phyloP scores from a whole-genome alignment of 2,888 invertebrate genomes.

The Tachystola acroxantha region DNA sequence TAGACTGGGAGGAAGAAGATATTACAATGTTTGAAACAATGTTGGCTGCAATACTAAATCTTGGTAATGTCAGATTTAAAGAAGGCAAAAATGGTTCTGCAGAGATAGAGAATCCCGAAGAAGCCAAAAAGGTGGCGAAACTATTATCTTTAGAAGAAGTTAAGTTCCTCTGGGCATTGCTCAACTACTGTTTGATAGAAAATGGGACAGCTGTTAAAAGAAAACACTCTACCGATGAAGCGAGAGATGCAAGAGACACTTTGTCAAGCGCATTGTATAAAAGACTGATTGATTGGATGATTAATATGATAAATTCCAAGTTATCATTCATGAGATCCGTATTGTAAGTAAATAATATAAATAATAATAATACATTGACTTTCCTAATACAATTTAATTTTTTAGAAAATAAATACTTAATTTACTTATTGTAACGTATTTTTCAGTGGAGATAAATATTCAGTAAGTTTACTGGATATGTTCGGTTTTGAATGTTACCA shows the following conservation, averaged over 20 bases:
- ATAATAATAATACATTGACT: neutral
- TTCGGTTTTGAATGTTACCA: slow-evolving; percentile 96
- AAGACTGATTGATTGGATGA: slow-evolving; percentile 92
- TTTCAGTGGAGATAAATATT: slow-evolving; percentile 89
- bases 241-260: slow-evolving; percentile 89
- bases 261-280: slow-evolving; percentile 91
- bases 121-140: slow-evolving; percentile 84
- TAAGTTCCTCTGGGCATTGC: slow-evolving; percentile 90
- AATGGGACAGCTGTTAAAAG: slow-evolving; percentile 83
- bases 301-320: slow-evolving; percentile 90
- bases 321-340: slow-evolving; percentile 90
- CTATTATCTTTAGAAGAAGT: slow-evolving; percentile 87
- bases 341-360: slow-evolving; percentile 81
- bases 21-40: slow-evolving; percentile 83
- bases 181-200: slow-evolving; percentile 90
- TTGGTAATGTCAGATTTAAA: slow-evolving; percentile 89
- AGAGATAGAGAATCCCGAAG: slow-evolving; percentile 85
- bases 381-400: neutral
- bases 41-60: slow-evolving; percentile 85
- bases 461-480: slow-evolving; percentile 90
- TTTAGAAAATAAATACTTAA: neutral
- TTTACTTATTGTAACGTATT: neutral
- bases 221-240: slow-evolving; percentile 87
- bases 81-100: slow-evolving; percentile 81
- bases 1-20: slow-evolving; percentile 86